These are phyloP conservation scores for Cochlearius cochlearius DNA, from an alignment of 2,113 vertebrate species.

Conservation along the genomic window DNA sequence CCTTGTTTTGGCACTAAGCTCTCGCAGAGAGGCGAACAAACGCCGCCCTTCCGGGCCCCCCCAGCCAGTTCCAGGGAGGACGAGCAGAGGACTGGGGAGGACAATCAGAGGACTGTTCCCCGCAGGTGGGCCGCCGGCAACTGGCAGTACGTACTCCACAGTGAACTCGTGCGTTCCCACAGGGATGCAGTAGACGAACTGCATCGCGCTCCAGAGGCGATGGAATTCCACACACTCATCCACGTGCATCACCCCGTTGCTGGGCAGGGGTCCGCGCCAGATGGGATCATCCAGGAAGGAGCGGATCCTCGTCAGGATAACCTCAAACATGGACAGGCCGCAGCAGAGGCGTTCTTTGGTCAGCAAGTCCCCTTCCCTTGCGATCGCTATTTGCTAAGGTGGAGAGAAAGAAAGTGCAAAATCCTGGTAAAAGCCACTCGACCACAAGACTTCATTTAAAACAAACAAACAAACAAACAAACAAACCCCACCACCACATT, in stretches of 20 bases:
- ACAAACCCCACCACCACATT: accelerated
- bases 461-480: background rate
- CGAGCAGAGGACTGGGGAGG: background rate
- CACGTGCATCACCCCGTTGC: conserved; percentile 90
- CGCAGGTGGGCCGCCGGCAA: background rate
- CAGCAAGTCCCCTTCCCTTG: conserved; percentile 85
- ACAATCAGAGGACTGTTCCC: background rate
- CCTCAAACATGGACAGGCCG: conserved; percentile 89
- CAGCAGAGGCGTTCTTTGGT: conserved; percentile 90
- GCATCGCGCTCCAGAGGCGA: conserved; percentile 89
- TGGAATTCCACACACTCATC: conserved; percentile 90
- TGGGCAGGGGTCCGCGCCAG: conserved; percentile 87
- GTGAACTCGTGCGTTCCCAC: conserved; percentile 89
- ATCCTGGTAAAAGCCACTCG: background rate
- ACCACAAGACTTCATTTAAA: background rate
- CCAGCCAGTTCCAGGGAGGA: background rate
- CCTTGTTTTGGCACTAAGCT: background rate
- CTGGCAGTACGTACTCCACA: conserved; percentile 79
- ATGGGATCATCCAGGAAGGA: conserved; percentile 86
- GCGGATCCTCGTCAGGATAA: conserved; percentile 83
- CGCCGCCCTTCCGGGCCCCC: background rate
- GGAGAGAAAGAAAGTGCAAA: background rate
- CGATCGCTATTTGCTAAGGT: conserved; percentile 86
- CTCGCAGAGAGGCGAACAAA: background rate
- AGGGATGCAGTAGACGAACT: conserved; percentile 91